These are phyloP conservation scores for Whitmania pigra DNA, from an alignment of 1,140 invertebrate genomes.

Conservation along the genomic window DNA sequence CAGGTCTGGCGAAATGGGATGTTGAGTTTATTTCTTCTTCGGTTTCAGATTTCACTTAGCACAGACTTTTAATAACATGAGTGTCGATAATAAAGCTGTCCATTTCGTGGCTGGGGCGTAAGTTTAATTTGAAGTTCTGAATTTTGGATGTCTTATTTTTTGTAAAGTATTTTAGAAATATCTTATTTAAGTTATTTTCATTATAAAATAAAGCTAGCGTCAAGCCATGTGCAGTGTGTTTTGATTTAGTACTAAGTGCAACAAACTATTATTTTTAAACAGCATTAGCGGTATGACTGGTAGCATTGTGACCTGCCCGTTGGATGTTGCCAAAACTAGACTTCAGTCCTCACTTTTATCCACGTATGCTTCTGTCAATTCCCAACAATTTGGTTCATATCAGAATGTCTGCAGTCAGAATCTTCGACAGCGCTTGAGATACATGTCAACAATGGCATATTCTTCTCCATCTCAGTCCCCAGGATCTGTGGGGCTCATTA, in stretches of 20 bases:
- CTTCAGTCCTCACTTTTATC: constrained; percentile 50
- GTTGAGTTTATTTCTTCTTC: too few species aligned
- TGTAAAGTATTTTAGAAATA: not conserved
- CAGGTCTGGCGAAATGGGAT: too few species aligned
- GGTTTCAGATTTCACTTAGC: too few species aligned
- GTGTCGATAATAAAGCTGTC: constrained; percentile 12
- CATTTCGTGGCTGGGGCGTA: constrained; percentile 8
- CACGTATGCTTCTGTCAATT: not conserved
- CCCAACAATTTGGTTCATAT: not conserved
- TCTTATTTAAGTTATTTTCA: not conserved
- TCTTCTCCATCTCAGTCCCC: not conserved
- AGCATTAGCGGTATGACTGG: constrained; percentile 83
- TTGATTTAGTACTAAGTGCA: not conserved
- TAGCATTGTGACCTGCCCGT: constrained; percentile 83
- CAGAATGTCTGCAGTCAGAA: not conserved
- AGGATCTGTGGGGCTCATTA: not conserved
- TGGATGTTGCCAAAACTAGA: constrained; percentile 91
- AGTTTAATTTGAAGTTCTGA: not conserved
- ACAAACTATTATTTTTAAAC: not conserved
- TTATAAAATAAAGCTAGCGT: not conserved
- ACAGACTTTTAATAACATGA: not conserved
- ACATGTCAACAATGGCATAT: not conserved
- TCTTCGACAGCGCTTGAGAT: not conserved
- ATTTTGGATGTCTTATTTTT: not conserved
- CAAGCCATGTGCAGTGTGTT: not conserved